Base-by-base conservation (phyloP, 2,113 vertebrate genomes). In the Lichenostomus cassidix region DNA sequence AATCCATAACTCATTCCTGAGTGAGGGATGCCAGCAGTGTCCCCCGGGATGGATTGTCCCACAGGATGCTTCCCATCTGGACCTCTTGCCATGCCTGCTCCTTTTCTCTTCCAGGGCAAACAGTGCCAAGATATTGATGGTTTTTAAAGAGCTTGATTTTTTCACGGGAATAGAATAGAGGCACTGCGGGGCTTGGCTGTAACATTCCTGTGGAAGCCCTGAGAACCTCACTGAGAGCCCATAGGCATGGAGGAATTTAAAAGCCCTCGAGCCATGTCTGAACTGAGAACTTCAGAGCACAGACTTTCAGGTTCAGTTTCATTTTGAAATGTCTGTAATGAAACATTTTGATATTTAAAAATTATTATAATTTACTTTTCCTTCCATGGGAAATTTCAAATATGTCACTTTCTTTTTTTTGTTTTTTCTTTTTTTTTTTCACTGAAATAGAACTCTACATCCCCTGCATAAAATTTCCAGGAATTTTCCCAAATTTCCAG, bases 321-420 rank as follows among this genome's bases (percentile, higher is more conserved):
- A 97, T 94, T 97, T 78, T 92, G 92, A 96, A 95, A 93, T 12
- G 91, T 83, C 86, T 96, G 86, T 89, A 94, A 92, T 83, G 86
- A 96, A 97, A 89, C 80, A 96, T 94, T 97, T 95, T 97, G 89
- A 92, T 97, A 95, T 97, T 97, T 96, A 94, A 97, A 97, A 91
- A 62, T 46, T 88, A 96, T 97, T 95, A 47, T 94, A 95, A 97
- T 96, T 63, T 79, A 52, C 71, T 92, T 92, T 90, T 76, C 49
- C 17, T 94, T 95, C 92, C 96, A 95, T 97, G 96, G 95, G 96
- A 97, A 97, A 96, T 97, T 94, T 94, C 91, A 96, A 83, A 92
- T 92, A 92, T 89, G 80, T 92, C 80, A 35, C 47, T 31, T 50
- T 73, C 80, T 20, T 41, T 63, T 64, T 46, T 4, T 42, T 52